Percentiles rank a stretch among this genome's conserved stretches.
Evolutionary conservation across 2,888 invertebrate genomes (phyloP).

Genomic region (Mythimna lalbum): DNA sequence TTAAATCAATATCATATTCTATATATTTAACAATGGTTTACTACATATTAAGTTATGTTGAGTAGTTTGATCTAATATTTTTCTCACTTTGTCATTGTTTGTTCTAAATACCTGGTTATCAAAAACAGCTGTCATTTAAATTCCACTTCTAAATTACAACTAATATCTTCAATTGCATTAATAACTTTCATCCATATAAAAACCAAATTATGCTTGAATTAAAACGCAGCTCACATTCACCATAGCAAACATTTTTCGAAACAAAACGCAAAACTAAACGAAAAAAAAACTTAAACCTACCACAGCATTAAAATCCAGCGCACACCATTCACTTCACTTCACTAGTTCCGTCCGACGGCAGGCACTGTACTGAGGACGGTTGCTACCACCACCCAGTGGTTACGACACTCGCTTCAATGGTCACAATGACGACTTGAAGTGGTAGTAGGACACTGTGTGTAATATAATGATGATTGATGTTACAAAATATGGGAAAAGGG

Average conservation of each 20-base stretch:
- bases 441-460: slow-evolving; percentile 19
- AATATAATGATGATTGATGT: not conserved
- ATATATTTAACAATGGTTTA: not conserved
- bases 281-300: slow-evolving; percentile 49
- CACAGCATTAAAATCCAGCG: slow-evolving; percentile 55
- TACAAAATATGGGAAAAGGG: slow-evolving; percentile 13
- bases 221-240: not conserved
- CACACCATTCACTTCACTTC: slow-evolving; percentile 65
- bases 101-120: not conserved
- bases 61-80: not conserved
- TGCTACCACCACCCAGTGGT: slow-evolving; percentile 51
- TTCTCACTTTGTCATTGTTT: not conserved
- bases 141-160: not conserved
- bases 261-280: not conserved
- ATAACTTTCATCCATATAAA: not conserved
- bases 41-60: not conserved
- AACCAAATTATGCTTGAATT: not conserved
- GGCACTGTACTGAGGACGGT: slow-evolving; percentile 59
- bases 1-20: not conserved
- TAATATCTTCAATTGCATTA: not conserved
- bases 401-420: slow-evolving; percentile 58
- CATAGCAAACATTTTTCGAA: slow-evolving; percentile 1
- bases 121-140: not conserved
- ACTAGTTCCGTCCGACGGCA: slow-evolving; percentile 58
- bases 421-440: slow-evolving; percentile 34